A percentile compares a stretch with the other conserved stretches of the same genome.
Evolutionary conservation across 2,888 invertebrate species (phyloP).

Genomic region (Melitaea athalia): DNA sequence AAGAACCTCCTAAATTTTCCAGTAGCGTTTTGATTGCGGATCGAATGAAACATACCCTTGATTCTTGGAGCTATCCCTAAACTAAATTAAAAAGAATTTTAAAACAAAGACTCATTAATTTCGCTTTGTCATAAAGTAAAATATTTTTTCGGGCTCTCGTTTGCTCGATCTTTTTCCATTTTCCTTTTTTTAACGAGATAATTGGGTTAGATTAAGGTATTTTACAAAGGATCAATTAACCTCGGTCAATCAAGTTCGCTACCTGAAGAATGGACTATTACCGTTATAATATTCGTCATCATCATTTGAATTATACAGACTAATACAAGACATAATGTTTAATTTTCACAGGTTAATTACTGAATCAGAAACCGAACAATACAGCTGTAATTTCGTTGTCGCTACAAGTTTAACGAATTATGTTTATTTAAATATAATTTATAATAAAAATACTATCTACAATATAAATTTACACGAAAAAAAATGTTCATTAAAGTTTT

Average conservation of each 20-base stretch:
- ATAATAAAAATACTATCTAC: too few species aligned
- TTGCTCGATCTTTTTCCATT: background rate
- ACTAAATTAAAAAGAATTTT: constrained; percentile 15
- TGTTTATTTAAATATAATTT: too few species aligned
- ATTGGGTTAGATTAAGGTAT: constrained; percentile 2
- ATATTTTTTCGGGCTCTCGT: background rate
- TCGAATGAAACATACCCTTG: constrained; percentile 26
- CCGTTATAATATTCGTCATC: too few species aligned
- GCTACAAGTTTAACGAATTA: too few species aligned
- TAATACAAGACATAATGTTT: too few species aligned
- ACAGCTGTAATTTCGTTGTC: too few species aligned
- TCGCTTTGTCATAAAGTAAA: background rate
- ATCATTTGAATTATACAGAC: too few species aligned
- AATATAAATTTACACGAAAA: too few species aligned
- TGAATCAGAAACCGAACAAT: background rate
- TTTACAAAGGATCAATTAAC: constrained; percentile 3
- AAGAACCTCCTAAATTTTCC: constrained; percentile 30
- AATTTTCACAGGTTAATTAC: background rate
- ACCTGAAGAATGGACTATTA: background rate
- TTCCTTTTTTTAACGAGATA: background rate
- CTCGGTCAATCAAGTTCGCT: background rate
- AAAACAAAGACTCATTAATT: constrained; percentile 10
- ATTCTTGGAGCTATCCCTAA: constrained; percentile 12
- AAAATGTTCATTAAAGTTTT: too few species aligned
- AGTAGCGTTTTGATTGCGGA: constrained; percentile 24